Conservation (phyloP, 1,140 invertebrate species). For the Amyelois transitella region DNA sequence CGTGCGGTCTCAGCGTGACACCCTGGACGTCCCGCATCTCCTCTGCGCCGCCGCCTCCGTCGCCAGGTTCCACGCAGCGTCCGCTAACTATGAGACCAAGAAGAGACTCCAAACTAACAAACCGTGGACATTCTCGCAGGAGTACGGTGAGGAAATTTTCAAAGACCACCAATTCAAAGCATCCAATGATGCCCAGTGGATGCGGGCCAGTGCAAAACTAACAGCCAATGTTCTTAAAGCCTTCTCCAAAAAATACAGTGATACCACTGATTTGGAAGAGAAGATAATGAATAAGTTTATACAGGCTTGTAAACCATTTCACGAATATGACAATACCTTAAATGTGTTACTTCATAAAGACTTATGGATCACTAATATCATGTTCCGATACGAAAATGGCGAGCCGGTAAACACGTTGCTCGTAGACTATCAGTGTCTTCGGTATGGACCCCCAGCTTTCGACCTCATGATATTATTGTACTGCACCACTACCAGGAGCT, state of each 20-base stretch:
- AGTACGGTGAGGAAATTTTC: slow-evolving; percentile 19
- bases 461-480: neutral
- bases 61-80: slow-evolving; percentile 49
- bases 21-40: slow-evolving; percentile 32
- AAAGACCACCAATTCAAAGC: slow-evolving; percentile 24
- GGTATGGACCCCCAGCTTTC: neutral
- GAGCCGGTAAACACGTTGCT: neutral
- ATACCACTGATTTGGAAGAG: slow-evolving; percentile 18
- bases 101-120: slow-evolving; percentile 8
- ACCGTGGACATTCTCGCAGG: slow-evolving; percentile 23
- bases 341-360: slow-evolving; percentile 73
- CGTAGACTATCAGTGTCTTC: neutral
- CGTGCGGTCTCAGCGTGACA: slow-evolving; percentile 15
- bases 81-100: slow-evolving; percentile 36
- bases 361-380: slow-evolving; percentile 39
- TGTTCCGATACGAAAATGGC: neutral
- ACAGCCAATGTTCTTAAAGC: slow-evolving; percentile 28
- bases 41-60: slow-evolving; percentile 23
- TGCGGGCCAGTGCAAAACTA: slow-evolving; percentile 37
- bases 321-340: slow-evolving; percentile 33
- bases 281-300: slow-evolving; percentile 26
- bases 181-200: slow-evolving; percentile 37
- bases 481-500: neutral
- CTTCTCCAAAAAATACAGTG: slow-evolving; percentile 36
- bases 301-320: slow-evolving; percentile 32